Base-by-base conservation (phyloP, 1,140 invertebrate genomes). In the Catajapyx aquilonaris region DNA sequence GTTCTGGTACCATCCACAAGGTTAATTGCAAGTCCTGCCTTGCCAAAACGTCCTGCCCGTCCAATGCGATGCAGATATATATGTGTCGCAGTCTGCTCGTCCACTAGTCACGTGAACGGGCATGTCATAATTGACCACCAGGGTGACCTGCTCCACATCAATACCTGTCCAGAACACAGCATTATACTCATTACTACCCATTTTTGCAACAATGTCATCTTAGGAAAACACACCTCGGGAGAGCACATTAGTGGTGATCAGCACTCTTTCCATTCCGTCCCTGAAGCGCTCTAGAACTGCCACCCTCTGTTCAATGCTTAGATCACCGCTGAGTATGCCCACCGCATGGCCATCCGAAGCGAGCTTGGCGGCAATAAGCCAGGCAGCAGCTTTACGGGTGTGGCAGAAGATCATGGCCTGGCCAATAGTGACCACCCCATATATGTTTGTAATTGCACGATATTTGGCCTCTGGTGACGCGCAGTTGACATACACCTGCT, bases 371-470 rank as follows among this genome's bases (percentile, higher is more conserved):
- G 85, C 69, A n/a, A n/a, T n/a, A 13, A 98, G 57, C 86, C 87
- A 95, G 39, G 65, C 59, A 5, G 91, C 91, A 36, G 81, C 88
- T 59, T 71, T 78, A 46, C 80, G 70, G 3, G 88, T 95, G 50
- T 90, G 85, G 64, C 91, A 97, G 60, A 99, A 99, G 52, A 99
- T 96, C 50, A 98, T 97, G 1, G 87, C 85, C 62, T 97, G 91
- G 5, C 91, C 93, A 48, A 98, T 81, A 18, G 86, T 86, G 31
- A 97, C 80, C 18, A 80, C 76, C 30, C 86, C 84, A 64, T 97
- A 99, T 48, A 99, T 93, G 52, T 95, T 95, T 31, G 79, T 76
- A 43, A 99, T 76, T 5, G 91, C 87, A 48, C 65, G 66, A 57
- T 94, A 97, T 60, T 98, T 98, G 5, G 64, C 60, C 31, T 61